These are phyloP conservation scores for Netelia inedita DNA, from an alignment of 2,888 invertebrate genomes.

Conservation along the genomic window DNA sequence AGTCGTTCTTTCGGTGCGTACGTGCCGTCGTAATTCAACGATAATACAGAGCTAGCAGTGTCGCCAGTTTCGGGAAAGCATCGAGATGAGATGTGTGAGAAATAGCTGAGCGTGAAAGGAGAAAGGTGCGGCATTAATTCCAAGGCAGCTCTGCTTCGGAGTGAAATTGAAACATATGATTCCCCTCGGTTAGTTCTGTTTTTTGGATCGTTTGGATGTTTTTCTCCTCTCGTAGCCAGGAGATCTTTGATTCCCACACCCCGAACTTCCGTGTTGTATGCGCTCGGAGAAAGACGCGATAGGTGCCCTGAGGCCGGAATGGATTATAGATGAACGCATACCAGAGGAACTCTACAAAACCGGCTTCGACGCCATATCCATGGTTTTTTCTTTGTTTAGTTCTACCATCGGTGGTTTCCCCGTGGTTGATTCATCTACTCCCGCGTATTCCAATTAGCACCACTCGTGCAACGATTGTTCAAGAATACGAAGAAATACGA, in stretches of 20 bases:
- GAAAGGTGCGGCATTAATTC: conserved; percentile 31
- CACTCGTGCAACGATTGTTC: not conserved
- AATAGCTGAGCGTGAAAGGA: conserved; percentile 36
- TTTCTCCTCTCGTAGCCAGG: not conserved
- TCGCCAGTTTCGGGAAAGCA: conserved; percentile 37
- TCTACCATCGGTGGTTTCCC: not conserved
- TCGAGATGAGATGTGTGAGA: conserved; percentile 10
- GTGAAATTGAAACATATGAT: conserved; percentile 2
- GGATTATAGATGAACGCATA: too few relatives aligned
- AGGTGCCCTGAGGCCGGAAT: too few relatives aligned
- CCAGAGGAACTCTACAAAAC: too few relatives aligned
- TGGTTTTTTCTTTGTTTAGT: not conserved
- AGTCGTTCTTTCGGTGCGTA: not conserved
- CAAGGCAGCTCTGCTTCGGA: not conserved
- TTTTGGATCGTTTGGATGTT: not conserved
- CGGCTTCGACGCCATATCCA: not conserved
- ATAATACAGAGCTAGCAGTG: conserved; percentile 11
- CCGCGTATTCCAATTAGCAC: not conserved
- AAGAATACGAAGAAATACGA: not conserved
- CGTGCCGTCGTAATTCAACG: conserved; percentile 41
- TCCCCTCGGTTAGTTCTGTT: too few relatives aligned
- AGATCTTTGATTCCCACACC: too few relatives aligned
- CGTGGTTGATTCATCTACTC: not conserved
- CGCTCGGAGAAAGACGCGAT: too few relatives aligned
- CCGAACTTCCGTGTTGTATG: too few relatives aligned